Percentiles rank a stretch among this genome's conserved stretches.
Conservation (phyloP, 2,797 vertebrate genomes). For the Peromyscus attwateri region DNA sequence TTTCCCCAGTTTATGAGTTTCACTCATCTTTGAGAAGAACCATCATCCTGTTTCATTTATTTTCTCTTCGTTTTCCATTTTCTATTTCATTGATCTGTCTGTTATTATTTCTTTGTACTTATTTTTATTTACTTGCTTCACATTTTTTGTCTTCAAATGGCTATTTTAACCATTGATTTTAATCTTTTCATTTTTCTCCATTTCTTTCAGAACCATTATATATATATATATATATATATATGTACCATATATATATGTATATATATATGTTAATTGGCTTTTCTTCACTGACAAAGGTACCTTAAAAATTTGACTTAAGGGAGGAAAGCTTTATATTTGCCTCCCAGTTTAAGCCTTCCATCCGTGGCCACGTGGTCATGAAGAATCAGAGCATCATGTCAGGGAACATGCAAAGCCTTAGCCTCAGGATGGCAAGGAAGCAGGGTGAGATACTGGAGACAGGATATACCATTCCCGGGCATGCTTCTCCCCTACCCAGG, state of each 20-base stretch:
- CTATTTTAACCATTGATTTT: background rate
- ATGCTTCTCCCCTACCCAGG: background rate
- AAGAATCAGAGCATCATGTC: background rate
- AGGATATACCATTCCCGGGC: background rate
- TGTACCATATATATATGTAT: background rate
- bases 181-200: background rate
- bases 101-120: background rate
- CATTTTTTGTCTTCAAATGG: background rate
- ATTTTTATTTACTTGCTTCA: background rate
- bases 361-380: background rate
- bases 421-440: background rate
- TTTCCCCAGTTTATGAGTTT: background rate
- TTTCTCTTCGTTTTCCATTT: conserved; percentile 55
- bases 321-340: background rate
- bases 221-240: background rate
- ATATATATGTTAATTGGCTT: background rate
- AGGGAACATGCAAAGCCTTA: background rate
- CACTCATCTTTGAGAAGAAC: background rate
- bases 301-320: background rate
- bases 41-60: background rate
- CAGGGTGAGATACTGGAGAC: background rate
- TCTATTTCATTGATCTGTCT: conserved; percentile 18
- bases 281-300: background rate
- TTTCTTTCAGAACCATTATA: conserved; percentile 4
- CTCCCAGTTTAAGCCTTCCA: background rate